phyloP scores from a whole-genome alignment of 2,113 vertebrate species.

The Balaenoptera acutorostrata region DNA sequence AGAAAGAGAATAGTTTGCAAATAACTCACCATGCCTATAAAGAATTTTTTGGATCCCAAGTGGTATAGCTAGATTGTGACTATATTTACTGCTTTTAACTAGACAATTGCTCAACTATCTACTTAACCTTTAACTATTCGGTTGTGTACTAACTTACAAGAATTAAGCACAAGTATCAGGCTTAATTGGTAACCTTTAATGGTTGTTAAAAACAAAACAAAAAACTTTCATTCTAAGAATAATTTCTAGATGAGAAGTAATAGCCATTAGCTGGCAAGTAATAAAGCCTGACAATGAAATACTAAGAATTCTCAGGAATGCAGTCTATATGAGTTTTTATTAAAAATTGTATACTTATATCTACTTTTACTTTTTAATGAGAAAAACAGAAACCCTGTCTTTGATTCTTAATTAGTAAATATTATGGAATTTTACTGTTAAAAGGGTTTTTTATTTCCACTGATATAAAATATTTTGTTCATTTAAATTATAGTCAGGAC shows the following conservation, averaged over 20 bases:
- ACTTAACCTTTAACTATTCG: background rate
- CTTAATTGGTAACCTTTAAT: background rate
- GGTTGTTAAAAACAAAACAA: background rate
- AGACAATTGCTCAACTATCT: background rate
- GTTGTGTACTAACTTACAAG: background rate
- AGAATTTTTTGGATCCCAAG: background rate
- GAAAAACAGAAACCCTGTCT: background rate
- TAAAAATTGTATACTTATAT: background rate
- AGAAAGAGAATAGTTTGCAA: background rate
- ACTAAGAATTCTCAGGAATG: background rate
- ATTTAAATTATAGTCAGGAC: background rate
- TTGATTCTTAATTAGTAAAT: background rate
- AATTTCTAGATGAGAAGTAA: background rate
- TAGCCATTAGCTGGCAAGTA: background rate
- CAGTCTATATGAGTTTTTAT: background rate
- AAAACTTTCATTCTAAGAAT: background rate
- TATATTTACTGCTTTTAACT: background rate
- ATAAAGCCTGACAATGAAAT: background rate
- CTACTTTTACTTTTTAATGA: background rate
- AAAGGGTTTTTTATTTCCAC: background rate
- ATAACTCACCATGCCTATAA: background rate
- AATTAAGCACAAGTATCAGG: background rate
- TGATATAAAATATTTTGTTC: constrained; percentile 6
- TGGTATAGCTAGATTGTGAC: background rate
- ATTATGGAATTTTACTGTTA: background rate